phyloP scores from a whole-genome alignment of 2,113 vertebrate genomes.

The Arenaria interpres region DNA sequence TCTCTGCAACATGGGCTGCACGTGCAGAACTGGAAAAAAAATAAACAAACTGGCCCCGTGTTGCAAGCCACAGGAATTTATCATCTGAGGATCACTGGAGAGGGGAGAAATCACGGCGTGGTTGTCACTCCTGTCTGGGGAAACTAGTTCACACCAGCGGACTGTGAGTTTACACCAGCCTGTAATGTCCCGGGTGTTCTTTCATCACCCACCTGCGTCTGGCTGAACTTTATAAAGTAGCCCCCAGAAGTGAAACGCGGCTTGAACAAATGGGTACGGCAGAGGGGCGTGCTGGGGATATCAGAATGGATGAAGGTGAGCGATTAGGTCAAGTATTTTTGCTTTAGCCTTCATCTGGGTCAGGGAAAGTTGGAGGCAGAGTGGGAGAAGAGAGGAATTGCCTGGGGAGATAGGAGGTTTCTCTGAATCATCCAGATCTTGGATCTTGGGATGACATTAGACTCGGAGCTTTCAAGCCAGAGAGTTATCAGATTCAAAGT shows the following conservation, averaged over 20 bases:
- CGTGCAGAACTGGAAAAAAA: background rate
- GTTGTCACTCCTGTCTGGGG: background rate
- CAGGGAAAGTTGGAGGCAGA: background rate
- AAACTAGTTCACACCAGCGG: conserved; percentile 18
- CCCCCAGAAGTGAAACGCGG: background rate
- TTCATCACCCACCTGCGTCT: background rate
- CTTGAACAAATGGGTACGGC: background rate
- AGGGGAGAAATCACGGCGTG: background rate
- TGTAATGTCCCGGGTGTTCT: background rate
- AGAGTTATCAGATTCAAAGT: background rate
- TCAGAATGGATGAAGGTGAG: background rate
- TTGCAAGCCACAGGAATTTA: conserved; percentile 50
- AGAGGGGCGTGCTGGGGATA: background rate
- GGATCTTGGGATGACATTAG: background rate
- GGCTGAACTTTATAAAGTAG: background rate
- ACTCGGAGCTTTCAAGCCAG: background rate
- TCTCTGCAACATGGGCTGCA: conserved; percentile 25
- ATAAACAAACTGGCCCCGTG: conserved; percentile 2
- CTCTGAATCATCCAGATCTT: background rate
- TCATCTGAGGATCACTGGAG: background rate
- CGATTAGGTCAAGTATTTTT: background rate
- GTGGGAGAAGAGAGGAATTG: background rate
- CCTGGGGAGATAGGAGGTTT: background rate
- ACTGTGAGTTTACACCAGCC: background rate
- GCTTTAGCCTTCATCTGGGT: background rate